Percentiles rank a stretch among this genome's conserved stretches.
These are phyloP conservation scores for Myiotriccus ornatus DNA, from an alignment of 2,797 vertebrate species.

Conservation along the genomic window DNA sequence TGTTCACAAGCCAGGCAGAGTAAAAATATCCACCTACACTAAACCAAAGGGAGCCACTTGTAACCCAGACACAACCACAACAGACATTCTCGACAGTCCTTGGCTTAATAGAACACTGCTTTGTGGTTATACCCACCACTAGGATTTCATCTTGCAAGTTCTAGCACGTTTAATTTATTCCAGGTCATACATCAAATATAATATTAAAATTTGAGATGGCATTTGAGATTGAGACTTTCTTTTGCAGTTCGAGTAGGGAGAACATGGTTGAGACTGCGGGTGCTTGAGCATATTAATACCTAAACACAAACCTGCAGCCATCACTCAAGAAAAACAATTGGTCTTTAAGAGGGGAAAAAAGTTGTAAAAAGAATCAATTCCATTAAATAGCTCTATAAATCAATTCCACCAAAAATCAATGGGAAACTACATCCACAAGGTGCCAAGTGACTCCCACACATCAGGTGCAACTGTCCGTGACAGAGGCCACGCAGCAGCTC, in stretches of 20 bases:
- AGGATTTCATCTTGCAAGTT: conserved; percentile 60
- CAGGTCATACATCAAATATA: conserved; percentile 55
- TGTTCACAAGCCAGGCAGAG: conserved; percentile 52
- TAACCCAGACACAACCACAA: conserved; percentile 69
- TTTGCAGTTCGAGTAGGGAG: background rate
- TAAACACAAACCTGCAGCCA: conserved; percentile 39
- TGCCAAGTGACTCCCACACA: conserved; percentile 44
- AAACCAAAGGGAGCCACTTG: conserved; percentile 57
- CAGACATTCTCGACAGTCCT: conserved; percentile 54
- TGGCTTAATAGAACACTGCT: conserved; percentile 61
- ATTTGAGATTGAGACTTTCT: conserved; percentile 45
- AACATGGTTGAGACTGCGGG: background rate
- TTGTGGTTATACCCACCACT: conserved; percentile 67
- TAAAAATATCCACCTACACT: conserved; percentile 65
- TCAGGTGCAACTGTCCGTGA: conserved; percentile 36
- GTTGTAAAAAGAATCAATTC: conserved; percentile 66
- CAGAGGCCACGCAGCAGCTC: background rate
- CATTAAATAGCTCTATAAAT: conserved; percentile 68
- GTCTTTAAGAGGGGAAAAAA: conserved; percentile 58
- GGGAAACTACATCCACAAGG: conserved; percentile 29
- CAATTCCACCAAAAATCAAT: conserved; percentile 68
- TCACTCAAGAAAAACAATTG: conserved; percentile 54
- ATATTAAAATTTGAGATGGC: conserved; percentile 56
- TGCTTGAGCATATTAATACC: conserved; percentile 18
- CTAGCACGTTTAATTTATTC: conserved; percentile 57